Evolutionary conservation across 2,797 vertebrate species (phyloP), one percentile per base, ranked within the genome.

Genomic region (Hybognathus amarus): DNA sequence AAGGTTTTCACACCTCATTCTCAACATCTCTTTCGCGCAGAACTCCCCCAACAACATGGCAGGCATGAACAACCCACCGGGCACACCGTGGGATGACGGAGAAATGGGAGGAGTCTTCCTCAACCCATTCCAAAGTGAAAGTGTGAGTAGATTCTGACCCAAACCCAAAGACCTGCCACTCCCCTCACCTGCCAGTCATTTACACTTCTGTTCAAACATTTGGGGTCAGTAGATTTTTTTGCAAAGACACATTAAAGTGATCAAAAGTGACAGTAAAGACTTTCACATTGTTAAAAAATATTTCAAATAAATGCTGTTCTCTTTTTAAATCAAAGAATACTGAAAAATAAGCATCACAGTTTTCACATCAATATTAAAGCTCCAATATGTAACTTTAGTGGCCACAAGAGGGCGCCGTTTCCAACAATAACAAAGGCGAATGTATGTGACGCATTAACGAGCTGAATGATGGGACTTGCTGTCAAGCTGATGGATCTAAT

Each of bases 51-150:
- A 96, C 91, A 96, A 97, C 88, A 95, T 97, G 96, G 95, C 95
- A 80, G 96, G 96, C 89, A 95, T 97, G 96, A 96, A 95, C 93
- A 98, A 96, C 91, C 96, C 96, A 83, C 97, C 96, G 0, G 97
- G 97, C 71, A 97, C 97, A 89, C 96, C 96, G 47, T 93, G 96
- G n/a, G 97, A 97, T 30, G 97, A 98, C 36, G 93, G 96, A 79
- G 97, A 98, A 92, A 96, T 97, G 96, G 94, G 93, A 79, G 95
- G 96, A 83, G 97, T 96, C 91, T 98, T n/a, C 93, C 94, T 97
- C 90, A 97, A 97, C 92, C 96, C 96, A 91, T 97, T 97, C 95
- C 96, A 96, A 95, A 97, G 96, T 82, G 96, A 98, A 97, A 97
- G 97, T 93, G 96, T 97, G 92, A 96, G 97, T 95, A 90, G 74